Percentiles rank a stretch among this genome's conserved stretches.
phyloP scores from a whole-genome alignment of 30 jellyfish, hydroid and myxozoan species.

The Hydra vulgaris region DNA sequence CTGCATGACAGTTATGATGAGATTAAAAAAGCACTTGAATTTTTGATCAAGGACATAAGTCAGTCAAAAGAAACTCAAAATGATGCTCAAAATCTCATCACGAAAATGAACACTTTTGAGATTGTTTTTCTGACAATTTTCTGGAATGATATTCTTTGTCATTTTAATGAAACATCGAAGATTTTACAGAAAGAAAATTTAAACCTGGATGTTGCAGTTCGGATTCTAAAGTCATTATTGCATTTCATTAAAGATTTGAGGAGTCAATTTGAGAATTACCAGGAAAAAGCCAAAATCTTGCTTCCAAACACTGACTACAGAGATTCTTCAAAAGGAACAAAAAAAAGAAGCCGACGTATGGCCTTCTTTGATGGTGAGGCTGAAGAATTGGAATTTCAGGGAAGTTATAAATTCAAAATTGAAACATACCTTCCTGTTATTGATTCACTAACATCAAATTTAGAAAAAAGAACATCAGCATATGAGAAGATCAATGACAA shows the following conservation, averaged over 20 bases:
- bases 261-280: not conserved
- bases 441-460: not conserved
- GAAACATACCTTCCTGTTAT: not conserved
- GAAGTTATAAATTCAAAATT: not conserved
- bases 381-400: not conserved
- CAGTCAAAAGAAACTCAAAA: not conserved
- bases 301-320: not conserved
- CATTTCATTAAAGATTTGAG: not conserved
- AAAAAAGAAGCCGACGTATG: not conserved
- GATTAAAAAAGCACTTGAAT: not conserved
- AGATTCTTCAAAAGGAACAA: not conserved
- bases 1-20: not conserved
- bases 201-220: not conserved
- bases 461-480: not conserved
- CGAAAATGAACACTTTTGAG: not conserved
- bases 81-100: not conserved
- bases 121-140: not conserved
- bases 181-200: not conserved
- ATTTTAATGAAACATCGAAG: not conserved
- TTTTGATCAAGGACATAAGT: not conserved
- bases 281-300: not conserved
- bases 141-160: not conserved
- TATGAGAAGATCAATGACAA: not conserved
- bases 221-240: not conserved
- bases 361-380: not conserved